Evolutionary conservation across 2,888 invertebrate species (phyloP), one percentile per base, ranked within the genome.

Genomic region (Nasonovia ribisnigri): DNA sequence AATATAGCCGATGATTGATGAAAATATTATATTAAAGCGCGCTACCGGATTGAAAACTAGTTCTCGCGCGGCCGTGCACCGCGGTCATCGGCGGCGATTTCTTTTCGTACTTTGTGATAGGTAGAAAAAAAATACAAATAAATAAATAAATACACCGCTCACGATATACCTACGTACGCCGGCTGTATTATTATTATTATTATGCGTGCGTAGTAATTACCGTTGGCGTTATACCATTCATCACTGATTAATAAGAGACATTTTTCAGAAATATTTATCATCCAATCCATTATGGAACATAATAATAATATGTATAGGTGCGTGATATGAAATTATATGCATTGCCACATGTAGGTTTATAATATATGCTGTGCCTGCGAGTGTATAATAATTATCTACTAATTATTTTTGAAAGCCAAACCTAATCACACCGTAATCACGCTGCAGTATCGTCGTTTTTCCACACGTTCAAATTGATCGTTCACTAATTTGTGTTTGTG

Each of bases 31-130:
- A 77, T 77, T 24, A 88, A 46, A 67, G 87, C 60, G 87, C 60
- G 92, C 92, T 92, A 92, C 92, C 92, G 92, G 88, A 92, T 92
- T 92, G 48, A 48, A 67, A 88, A 87, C 67, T 48, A 57, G 87
- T 92, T 60, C 87, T 51, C 51, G 88, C 46, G 36, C 51, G 36
- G n/a, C 46, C 77, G 67, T 36, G 13, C 6, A 36, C 54, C 26
- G 36, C 29, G 77, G n/a, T 48, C 88, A 20, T 26, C 89, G 36
- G 57, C 46, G 46, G n/a, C 84, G 57, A 86, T 91, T 92, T 87
- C 54, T 57, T 57, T 87, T n/a, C 46, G 46, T 77, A 42, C 29
- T 87, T 48, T 46, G 60, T 67, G 57, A 26, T 57, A 36, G 60
- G 54, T 57, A 67, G 5, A 16, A 8, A 77, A 77, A 77, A 60